Percentiles rank a stretch among this genome's conserved stretches.
Conservation (phyloP, 2,888 invertebrate species). For the Tryphoninae sp. region DNA sequence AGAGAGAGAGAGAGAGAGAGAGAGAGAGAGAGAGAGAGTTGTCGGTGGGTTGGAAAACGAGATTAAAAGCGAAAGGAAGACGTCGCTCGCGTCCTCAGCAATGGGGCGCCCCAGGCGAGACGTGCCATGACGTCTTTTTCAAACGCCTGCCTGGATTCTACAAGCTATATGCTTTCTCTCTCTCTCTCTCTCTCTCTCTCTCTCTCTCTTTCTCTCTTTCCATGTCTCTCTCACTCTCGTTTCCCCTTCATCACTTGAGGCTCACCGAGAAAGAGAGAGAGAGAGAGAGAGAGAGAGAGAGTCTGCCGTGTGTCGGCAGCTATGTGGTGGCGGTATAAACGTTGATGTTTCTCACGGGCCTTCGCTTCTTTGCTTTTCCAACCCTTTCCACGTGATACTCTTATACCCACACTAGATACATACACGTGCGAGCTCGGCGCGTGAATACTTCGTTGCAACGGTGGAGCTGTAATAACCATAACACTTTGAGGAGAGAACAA, state of each 20-base stretch:
- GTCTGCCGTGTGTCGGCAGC: constrained; percentile 45
- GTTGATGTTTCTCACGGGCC: constrained; percentile 69
- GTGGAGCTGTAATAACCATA: constrained; percentile 71
- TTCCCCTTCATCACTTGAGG: constrained; percentile 51
- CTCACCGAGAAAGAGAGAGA: background rate
- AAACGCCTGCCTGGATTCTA: constrained; percentile 62
- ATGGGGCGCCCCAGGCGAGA: constrained; percentile 63
- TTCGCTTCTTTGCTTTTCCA: constrained; percentile 64
- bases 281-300: constrained; percentile 22
- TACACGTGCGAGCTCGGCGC: constrained; percentile 9
- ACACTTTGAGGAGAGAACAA: constrained; percentile 59
- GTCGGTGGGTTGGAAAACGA: constrained; percentile 67
- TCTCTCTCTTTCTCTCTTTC: constrained; percentile 12
- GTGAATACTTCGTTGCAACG: constrained; percentile 36
- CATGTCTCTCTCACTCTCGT: constrained; percentile 30
- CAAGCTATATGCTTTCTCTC: constrained; percentile 49
- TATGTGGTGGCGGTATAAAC: constrained; percentile 55
- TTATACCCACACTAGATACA: constrained; percentile 25
- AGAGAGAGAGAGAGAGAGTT: constrained; percentile 51
- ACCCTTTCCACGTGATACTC: constrained; percentile 47
- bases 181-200: constrained; percentile 1
- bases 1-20: constrained; percentile 25
- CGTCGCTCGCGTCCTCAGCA: constrained; percentile 63
- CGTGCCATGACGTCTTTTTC: constrained; percentile 67
- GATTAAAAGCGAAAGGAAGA: constrained; percentile 74